A percentile compares a stretch with the other conserved stretches of the same genome.
Evolutionary conservation across 2,888 invertebrate species (phyloP).

Genomic region (Chesias legatella): DNA sequence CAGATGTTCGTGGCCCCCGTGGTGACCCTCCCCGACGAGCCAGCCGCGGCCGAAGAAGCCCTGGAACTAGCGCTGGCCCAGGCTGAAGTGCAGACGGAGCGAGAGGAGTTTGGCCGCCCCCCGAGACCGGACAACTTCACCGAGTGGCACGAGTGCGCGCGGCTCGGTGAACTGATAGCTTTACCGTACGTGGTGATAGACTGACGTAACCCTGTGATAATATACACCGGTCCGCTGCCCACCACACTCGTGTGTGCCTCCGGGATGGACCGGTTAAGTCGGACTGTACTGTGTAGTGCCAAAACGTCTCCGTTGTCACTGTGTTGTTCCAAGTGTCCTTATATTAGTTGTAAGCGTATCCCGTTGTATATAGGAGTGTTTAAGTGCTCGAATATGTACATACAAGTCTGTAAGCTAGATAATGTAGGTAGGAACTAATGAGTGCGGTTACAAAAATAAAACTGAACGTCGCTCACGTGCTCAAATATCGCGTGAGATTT

Average conservation of each 20-base stretch:
- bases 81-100: constrained; percentile 16
- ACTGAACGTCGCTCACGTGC: constrained; percentile 7
- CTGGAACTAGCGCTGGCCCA: constrained; percentile 25
- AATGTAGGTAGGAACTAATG: constrained; percentile 42
- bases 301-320: constrained; percentile 39
- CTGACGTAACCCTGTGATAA: constrained; percentile 70
- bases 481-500: constrained; percentile 10
- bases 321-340: constrained; percentile 70
- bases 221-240: constrained; percentile 18
- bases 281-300: constrained; percentile 32
- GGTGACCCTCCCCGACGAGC: constrained; percentile 35
- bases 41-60: constrained; percentile 25
- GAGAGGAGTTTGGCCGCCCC: constrained; percentile 54
- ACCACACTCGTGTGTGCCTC: not conserved
- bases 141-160: constrained; percentile 95
- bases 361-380: constrained; percentile 41
- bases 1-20: constrained; percentile 50
- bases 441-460: constrained; percentile 9
- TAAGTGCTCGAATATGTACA: constrained; percentile 54
- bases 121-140: constrained; percentile 81
- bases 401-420: constrained; percentile 43
- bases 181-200: constrained; percentile 98
- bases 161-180: constrained; percentile 91
- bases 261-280: constrained; percentile 18
- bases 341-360: constrained; percentile 57